These are phyloP conservation scores for Dyspetes luteomarginatus DNA, from an alignment of 2,888 invertebrate species.

Conservation along the genomic window DNA sequence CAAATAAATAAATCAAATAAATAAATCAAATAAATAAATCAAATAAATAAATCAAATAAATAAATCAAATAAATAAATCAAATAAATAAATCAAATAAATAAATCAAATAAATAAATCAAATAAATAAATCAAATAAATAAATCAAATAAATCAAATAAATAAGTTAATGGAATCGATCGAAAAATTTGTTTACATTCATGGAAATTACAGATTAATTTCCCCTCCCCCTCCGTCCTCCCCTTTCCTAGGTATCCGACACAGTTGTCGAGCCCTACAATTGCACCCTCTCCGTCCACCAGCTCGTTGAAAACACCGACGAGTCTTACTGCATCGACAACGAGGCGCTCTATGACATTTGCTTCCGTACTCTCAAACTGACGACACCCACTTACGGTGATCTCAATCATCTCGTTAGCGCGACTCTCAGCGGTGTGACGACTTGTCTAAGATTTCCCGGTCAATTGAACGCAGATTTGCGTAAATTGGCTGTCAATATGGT, in stretches of 20 bases:
- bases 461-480: slow-evolving; percentile 88
- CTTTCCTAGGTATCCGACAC: slow-evolving; percentile 85
- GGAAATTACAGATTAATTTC: too few species aligned
- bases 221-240: slow-evolving; percentile 10
- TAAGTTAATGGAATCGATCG: too few species aligned
- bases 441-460: slow-evolving; percentile 88
- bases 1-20: too few species aligned
- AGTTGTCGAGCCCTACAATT: slow-evolving; percentile 88
- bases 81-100: too few species aligned
- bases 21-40: too few species aligned
- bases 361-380: slow-evolving; percentile 87
- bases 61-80: too few species aligned
- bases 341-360: slow-evolving; percentile 88
- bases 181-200: too few species aligned
- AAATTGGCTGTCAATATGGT: slow-evolving; percentile 89
- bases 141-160: too few species aligned
- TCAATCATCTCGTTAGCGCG: slow-evolving; percentile 87
- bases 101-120: too few species aligned
- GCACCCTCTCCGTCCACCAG: slow-evolving; percentile 87
- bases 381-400: slow-evolving; percentile 88
- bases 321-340: slow-evolving; percentile 87
- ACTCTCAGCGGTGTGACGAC: slow-evolving; percentile 85
- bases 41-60: too few species aligned
- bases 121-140: too few species aligned
- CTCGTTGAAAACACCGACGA: slow-evolving; percentile 88